A percentile compares a stretch with the other conserved stretches of the same genome.
These are phyloP conservation scores for Craseonycteris thonglongyai DNA, from an alignment of 2,113 vertebrate species.

Conservation along the genomic window DNA sequence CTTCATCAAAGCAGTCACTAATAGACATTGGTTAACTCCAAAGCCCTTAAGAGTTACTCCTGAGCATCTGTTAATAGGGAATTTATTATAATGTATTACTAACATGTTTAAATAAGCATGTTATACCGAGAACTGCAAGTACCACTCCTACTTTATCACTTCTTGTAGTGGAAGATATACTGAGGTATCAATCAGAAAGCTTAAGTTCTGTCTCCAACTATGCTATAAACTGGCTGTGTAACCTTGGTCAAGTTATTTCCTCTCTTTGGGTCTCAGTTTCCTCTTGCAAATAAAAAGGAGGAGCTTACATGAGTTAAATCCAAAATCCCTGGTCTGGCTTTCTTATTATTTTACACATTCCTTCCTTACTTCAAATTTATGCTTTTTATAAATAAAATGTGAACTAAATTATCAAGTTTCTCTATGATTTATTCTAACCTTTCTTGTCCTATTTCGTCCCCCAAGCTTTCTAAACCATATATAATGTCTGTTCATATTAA, in stretches of 20 bases:
- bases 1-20: conserved; percentile 33
- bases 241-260: neutral
- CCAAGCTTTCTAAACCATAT: neutral
- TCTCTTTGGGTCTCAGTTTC: neutral
- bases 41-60: neutral
- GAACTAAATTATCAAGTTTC: conserved; percentile 3
- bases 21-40: neutral
- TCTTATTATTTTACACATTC: neutral
- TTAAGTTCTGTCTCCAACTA: neutral
- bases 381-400: neutral
- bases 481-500: neutral
- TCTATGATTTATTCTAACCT: neutral
- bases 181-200: neutral
- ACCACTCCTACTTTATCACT: neutral
- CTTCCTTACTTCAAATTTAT: neutral
- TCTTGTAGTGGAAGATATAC: neutral
- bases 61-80: conserved; percentile 26
- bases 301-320: neutral
- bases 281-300: neutral
- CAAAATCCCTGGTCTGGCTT: neutral
- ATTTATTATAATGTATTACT: neutral
- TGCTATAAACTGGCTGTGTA: neutral
- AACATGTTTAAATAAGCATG: conserved; percentile 39
- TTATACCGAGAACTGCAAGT: conserved; percentile 23
- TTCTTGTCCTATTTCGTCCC: neutral